Evolutionary conservation across 2,113 vertebrate genomes (phyloP).

Genomic region (Chamaea fasciata): DNA sequence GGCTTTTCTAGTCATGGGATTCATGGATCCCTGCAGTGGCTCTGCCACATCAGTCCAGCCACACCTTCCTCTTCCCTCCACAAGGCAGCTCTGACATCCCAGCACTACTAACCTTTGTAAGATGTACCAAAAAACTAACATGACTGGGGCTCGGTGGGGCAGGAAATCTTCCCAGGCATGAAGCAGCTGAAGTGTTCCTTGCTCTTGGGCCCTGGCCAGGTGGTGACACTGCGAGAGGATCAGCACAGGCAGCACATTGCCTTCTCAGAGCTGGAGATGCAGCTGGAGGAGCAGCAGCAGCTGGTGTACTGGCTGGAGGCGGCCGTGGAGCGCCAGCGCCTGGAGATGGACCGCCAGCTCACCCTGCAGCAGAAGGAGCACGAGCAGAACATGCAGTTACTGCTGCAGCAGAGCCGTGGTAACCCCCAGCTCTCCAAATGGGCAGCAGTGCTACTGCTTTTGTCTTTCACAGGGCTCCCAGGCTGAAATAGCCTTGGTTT

Average conservation of each 20-base stretch:
- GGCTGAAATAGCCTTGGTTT: background rate
- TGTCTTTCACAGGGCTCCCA: background rate
- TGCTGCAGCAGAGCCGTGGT: slow-evolving; percentile 92
- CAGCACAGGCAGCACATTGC: slow-evolving; percentile 90
- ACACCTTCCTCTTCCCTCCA: background rate
- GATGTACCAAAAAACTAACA: background rate
- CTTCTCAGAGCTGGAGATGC: slow-evolving; percentile 91
- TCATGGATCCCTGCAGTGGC: background rate
- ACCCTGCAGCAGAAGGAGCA: slow-evolving; percentile 96
- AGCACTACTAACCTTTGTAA: background rate
- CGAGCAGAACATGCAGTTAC: slow-evolving; percentile 85
- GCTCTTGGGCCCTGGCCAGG: slow-evolving; percentile 69
- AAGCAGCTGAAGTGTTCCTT: background rate
- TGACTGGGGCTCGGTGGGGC: accelerated
- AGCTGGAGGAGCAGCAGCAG: slow-evolving; percentile 89
- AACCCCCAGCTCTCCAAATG: background rate
- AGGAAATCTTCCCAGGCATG: background rate
- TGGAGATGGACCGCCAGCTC: slow-evolving; percentile 91
- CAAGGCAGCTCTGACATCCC: background rate
- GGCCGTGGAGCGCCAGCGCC: slow-evolving; percentile 85
- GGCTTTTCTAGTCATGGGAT: background rate
- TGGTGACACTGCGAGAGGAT: slow-evolving; percentile 92
- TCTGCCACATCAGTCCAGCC: background rate
- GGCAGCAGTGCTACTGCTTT: background rate
- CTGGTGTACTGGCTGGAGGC: slow-evolving; percentile 89